Base-by-base conservation (phyloP, 2,888 invertebrate genomes). In the Tineola bisselliella region DNA sequence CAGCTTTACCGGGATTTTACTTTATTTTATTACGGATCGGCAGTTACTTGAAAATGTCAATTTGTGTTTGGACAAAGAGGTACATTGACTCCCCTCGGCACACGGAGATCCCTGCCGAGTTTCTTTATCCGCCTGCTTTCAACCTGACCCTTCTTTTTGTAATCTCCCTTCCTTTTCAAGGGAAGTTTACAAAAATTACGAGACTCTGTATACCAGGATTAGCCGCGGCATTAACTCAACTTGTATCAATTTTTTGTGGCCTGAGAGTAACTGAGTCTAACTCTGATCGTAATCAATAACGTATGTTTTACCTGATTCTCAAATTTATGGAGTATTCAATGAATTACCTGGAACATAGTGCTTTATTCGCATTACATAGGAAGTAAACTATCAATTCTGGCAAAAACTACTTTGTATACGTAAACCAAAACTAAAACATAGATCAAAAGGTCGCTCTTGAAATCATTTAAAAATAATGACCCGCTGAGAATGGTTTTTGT, bases 121-220 rank as follows among this genome's bases (percentile, higher is more conserved):
- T 58, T 58, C 58, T 58, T 58, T 58, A 58, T 58, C 58, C 58
- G 10, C 10, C 59, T 12, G 60, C 48, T 48, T 60, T 76, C 70
- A 76, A 70, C 66, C 68, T 69, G 69, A 68, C 73, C 75, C 74
- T 74, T 72, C 64, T 72, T 74, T 72, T 73, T 71, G 72, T 76
- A 77, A 76, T 75, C 74, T 73, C 71, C 70, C 69, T 73, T 71
- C 70, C 74, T 69, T 74, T 77, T 74, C 71, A 74, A 75, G 72
- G 73, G 68, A 74, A 75, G 70, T 74, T 75, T 67, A 69, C 70
- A 73, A 78, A 78, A 76, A 75, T 75, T 72, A 75, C 72, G 70
- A 71, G 72, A 71, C 69, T 44, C 59, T 69, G 68, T 71, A 73
- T 74, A 70, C 68, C 72, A 70, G 73, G 69, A 70, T 70, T 66